phyloP scores from a whole-genome alignment of 2,113 vertebrate genomes.

The Varanus salvator region DNA sequence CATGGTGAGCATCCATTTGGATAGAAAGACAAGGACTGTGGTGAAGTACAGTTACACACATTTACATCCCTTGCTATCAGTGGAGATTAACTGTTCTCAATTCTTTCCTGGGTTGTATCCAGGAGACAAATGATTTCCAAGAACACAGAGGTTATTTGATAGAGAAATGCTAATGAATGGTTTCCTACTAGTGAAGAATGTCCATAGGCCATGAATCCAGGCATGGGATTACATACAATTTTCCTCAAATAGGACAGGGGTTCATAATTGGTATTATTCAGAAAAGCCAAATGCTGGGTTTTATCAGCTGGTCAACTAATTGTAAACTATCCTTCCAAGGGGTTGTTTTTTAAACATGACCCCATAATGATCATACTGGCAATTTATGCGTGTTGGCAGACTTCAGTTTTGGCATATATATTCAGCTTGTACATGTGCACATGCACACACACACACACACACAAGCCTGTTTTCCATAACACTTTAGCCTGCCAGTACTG shows the following conservation, averaged over 20 bases:
- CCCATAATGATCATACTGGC: constrained; percentile 5
- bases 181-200: not conserved
- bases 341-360: constrained; percentile 32
- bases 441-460: not conserved
- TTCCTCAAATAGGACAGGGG: not conserved
- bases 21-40: not conserved
- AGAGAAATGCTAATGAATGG: not conserved
- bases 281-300: constrained; percentile 2
- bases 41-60: not conserved
- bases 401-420: constrained; percentile 25
- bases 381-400: constrained; percentile 30
- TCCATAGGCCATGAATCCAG: not conserved
- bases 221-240: not conserved
- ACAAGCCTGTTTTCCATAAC: constrained; percentile 38
- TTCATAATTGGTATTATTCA: constrained; percentile 11
- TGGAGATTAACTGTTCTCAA: not conserved
- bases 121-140: not conserved
- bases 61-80: not conserved
- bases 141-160: not conserved
- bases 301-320: constrained; percentile 33
- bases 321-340: constrained; percentile 10
- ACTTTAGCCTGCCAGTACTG: constrained; percentile 43
- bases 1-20: constrained; percentile 49
- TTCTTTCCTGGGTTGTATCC: not conserved
- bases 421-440: not conserved